Evolutionary conservation across 2,797 vertebrate genomes (phyloP).

Genomic region (Gambelia wislizenii): DNA sequence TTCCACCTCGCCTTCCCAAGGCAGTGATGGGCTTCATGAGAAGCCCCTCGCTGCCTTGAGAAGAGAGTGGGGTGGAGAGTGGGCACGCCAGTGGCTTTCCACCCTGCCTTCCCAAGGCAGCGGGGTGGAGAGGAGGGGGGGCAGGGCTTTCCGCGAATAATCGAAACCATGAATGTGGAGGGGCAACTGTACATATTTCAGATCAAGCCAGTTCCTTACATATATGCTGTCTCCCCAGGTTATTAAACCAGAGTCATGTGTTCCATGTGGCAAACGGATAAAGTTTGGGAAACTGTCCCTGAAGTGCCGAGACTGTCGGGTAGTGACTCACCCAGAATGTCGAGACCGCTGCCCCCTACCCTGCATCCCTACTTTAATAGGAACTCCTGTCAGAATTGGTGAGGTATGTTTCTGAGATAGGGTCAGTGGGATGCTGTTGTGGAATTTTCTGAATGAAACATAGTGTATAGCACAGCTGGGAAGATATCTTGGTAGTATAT

Average conservation of each 20-base stretch:
- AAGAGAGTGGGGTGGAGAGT: no score
- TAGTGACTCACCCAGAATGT: slow-evolving; percentile 93
- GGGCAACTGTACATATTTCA: rapidly evolving
- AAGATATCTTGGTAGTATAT: background rate
- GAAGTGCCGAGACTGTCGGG: slow-evolving; percentile 94
- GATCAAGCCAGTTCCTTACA: background rate
- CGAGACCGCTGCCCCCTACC: slow-evolving; percentile 94
- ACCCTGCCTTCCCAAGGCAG: no score
- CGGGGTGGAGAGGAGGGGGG: no score
- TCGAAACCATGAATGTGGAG: no score
- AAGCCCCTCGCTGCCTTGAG: no score
- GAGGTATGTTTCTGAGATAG: slow-evolving; percentile 80
- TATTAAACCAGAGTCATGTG: slow-evolving; percentile 97
- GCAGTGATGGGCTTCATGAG: no score
- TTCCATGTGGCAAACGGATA: slow-evolving; percentile 95
- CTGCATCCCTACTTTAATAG: slow-evolving; percentile 88
- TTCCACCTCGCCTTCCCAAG: no score
- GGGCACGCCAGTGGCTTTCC: no score
- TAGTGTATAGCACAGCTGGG: slow-evolving; percentile 36
- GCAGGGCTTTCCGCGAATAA: no score
- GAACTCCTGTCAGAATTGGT: slow-evolving; percentile 89
- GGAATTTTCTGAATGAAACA: background rate
- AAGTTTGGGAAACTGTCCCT: slow-evolving; percentile 96
- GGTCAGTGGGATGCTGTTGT: background rate
- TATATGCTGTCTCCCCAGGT: slow-evolving; percentile 80